These are phyloP conservation scores for Fopius arisanus DNA, from an alignment of 1,140 invertebrate genomes.

Conservation along the genomic window DNA sequence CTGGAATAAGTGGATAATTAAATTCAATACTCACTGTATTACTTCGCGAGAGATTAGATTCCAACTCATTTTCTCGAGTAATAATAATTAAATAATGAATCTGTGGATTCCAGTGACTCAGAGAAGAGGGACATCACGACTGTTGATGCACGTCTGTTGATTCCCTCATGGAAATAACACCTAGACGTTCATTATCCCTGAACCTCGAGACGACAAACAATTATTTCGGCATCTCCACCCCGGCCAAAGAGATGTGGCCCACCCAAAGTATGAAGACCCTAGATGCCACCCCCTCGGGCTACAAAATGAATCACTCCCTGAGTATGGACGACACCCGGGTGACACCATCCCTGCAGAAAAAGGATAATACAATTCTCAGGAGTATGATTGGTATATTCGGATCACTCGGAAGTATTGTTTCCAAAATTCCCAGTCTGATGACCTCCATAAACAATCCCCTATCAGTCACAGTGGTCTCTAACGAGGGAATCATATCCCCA, in stretches of 20 bases:
- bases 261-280: not conserved
- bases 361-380: slow-evolving; percentile 34
- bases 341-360: slow-evolving; percentile 18
- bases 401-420: slow-evolving; percentile 35
- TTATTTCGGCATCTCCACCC: not conserved
- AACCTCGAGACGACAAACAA: not conserved
- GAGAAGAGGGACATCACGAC: slow-evolving; percentile 14
- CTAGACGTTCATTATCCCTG: not conserved
- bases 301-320: slow-evolving; percentile 21
- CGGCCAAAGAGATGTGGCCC: slow-evolving; percentile 32
- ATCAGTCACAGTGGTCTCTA: slow-evolving; percentile 47
- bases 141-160: slow-evolving; percentile 10
- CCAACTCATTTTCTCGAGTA: no score
- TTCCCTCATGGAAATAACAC: slow-evolving; percentile 17
- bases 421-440: slow-evolving; percentile 38
- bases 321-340: slow-evolving; percentile 18
- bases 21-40: no score
- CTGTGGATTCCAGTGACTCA: not conserved
- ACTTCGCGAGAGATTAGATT: no score
- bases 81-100: not conserved
- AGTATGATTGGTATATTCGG: slow-evolving; percentile 33
- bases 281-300: not conserved
- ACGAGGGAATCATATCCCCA: slow-evolving; percentile 41
- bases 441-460: slow-evolving; percentile 40
- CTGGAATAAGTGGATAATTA: no score